Conservation (phyloP, 2,113 vertebrate species). For the Passer domesticus region DNA sequence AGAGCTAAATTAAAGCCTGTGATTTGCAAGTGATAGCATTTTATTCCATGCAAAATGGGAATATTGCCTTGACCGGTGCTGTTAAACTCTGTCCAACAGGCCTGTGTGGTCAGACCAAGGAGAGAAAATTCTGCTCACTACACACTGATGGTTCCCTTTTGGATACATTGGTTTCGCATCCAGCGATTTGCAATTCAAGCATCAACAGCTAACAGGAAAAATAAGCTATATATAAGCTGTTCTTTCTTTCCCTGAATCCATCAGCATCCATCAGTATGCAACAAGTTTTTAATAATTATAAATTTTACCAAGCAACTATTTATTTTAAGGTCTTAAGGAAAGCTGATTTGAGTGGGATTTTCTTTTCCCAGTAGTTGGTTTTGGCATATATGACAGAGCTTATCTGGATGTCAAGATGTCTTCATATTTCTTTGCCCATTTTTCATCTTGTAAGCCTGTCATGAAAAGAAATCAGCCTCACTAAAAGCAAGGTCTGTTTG, state of each 20-base stretch:
- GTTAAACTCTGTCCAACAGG: background rate
- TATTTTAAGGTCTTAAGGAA: background rate
- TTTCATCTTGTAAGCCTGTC: background rate
- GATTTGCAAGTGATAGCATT: background rate
- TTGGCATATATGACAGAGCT: background rate
- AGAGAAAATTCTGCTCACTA: background rate
- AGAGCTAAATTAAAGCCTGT: background rate
- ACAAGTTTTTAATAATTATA: background rate
- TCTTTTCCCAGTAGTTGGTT: background rate
- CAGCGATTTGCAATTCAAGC: slow-evolving; percentile 17
- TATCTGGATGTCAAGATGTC: background rate
- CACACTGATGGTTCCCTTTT: background rate
- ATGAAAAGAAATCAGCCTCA: background rate
- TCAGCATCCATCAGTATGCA: background rate
- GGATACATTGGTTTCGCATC: background rate
- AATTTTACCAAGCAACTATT: background rate
- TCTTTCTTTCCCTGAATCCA: background rate
- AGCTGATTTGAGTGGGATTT: background rate
- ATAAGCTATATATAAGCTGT: background rate
- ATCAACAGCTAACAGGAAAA: background rate
- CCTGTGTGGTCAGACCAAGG: background rate
- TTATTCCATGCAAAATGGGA: background rate
- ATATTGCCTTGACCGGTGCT: background rate
- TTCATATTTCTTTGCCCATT: background rate
- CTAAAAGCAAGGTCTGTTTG: background rate